A percentile compares a stretch with the other conserved stretches of the same genome.
Conservation (phyloP, 2,797 vertebrate genomes). For the Sciurus carolinensis region DNA sequence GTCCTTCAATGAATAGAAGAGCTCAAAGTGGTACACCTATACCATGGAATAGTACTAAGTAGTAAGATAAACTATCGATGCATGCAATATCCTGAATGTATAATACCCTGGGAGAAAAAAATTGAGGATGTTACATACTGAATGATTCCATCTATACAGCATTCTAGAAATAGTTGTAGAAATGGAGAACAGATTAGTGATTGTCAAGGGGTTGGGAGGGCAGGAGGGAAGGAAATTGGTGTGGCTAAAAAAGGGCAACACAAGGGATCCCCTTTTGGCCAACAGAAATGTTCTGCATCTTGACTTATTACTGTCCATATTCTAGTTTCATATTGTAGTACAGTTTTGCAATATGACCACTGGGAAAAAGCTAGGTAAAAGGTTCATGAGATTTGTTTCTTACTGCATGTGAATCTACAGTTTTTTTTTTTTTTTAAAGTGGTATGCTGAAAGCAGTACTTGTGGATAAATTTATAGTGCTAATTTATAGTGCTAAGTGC, state of each 20-base stretch:
- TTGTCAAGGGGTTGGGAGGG: background rate
- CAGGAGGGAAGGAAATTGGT: background rate
- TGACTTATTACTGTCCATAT: background rate
- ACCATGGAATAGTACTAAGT: background rate
- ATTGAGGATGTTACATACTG: background rate
- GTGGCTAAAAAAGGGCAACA: background rate
- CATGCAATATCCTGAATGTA: background rate
- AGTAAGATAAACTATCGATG: background rate
- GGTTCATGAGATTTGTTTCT: background rate
- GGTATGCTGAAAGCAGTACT: background rate
- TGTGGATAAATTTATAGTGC: background rate
- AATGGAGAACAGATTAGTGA: background rate
- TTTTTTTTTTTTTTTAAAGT: background rate
- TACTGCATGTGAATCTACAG: background rate
- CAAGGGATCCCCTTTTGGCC: background rate
- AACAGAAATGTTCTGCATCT: background rate
- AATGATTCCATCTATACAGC: constrained; percentile 5
- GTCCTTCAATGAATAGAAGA: background rate
- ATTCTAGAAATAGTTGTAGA: constrained; percentile 26
- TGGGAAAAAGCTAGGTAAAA: background rate
- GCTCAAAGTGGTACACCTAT: background rate
- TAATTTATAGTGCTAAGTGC: background rate
- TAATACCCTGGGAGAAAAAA: background rate
- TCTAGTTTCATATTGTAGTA: background rate
- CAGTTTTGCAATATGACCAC: background rate